Evolutionary conservation across 2,888 invertebrate species (phyloP).

Genomic region (Polymixis flavicincta): DNA sequence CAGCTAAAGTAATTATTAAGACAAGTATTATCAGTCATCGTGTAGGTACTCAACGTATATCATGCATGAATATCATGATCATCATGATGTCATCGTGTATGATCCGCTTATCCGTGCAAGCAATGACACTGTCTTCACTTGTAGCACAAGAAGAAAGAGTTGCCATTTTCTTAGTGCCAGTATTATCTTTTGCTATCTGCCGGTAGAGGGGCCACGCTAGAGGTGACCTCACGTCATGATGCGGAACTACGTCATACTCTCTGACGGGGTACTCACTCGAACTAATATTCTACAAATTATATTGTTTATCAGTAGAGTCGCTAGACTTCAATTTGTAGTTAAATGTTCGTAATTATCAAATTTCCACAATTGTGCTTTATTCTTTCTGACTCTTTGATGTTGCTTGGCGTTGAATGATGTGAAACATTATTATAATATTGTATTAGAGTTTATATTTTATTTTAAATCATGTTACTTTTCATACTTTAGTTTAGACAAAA

Average conservation of each 20-base stretch:
- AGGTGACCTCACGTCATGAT: constrained; percentile 54
- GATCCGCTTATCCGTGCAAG: constrained; percentile 46
- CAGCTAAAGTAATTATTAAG: constrained; percentile 48
- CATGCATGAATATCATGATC: constrained; percentile 26
- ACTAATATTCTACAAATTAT: constrained; percentile 67
- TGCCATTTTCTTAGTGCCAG: constrained; percentile 43
- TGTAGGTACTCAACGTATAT: constrained; percentile 17
- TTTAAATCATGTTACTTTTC: constrained; percentile 86
- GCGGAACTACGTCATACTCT: constrained; percentile 40
- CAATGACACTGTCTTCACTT: constrained; percentile 42
- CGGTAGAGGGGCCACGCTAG: constrained; percentile 39
- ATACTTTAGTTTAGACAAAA: constrained; percentile 86
- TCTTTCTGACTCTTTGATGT: constrained; percentile 86
- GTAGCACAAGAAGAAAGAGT: constrained; percentile 9
- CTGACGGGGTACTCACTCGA: constrained; percentile 58
- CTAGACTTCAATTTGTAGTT: constrained; percentile 88
- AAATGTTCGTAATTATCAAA: constrained; percentile 82
- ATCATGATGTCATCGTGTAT: too few relatives aligned
- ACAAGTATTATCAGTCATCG: constrained; percentile 43
- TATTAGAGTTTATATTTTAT: constrained; percentile 83
- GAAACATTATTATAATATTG: constrained; percentile 82
- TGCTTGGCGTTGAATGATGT: constrained; percentile 88
- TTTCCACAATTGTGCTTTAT: constrained; percentile 84
- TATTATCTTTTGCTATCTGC: constrained; percentile 34
- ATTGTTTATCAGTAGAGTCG: constrained; percentile 85